A percentile compares a stretch with the other conserved stretches of the same genome.
Evolutionary conservation across 1,140 invertebrate species (phyloP).

Genomic region (Drosophila nasuta): DNA sequence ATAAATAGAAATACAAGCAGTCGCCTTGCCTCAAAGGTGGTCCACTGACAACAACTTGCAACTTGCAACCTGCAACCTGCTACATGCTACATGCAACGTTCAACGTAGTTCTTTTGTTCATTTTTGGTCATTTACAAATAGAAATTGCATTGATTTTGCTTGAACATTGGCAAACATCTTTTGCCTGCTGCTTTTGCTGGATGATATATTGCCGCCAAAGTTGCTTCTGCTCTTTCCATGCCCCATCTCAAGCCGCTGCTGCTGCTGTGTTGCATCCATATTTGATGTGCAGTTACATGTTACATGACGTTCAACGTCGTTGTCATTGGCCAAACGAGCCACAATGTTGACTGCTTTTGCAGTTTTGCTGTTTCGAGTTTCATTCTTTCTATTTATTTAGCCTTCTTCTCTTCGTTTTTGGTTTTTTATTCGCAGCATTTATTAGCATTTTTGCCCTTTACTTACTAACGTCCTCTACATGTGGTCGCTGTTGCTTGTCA

Average conservation of each 20-base stretch:
- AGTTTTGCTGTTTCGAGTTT: constrained; percentile 54
- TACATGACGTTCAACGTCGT: constrained; percentile 74
- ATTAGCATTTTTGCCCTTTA: constrained; percentile 82
- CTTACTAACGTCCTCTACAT: constrained; percentile 31
- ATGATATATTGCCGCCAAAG: constrained; percentile 79
- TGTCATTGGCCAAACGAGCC: constrained; percentile 63
- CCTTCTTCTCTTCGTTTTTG: constrained; percentile 17
- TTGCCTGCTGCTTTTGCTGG: constrained; percentile 30
- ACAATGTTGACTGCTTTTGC: constrained; percentile 50
- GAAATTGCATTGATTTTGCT: constrained; percentile 79
- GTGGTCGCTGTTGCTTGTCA: constrained; percentile 60
- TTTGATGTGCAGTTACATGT: constrained; percentile 77
- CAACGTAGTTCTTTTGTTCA: constrained; percentile 22
- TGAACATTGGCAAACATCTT: constrained; percentile 16
- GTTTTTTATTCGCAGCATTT: constrained; percentile 67
- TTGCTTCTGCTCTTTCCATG: not conserved
- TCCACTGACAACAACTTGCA: constrained; percentile 46
- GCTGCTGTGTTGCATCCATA: constrained; percentile 55
- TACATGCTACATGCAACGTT: constrained; percentile 19
- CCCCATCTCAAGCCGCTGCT: constrained; percentile 1
- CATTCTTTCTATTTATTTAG: constrained; percentile 44
- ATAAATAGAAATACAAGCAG: constrained; percentile 58
- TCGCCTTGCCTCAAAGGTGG: constrained; percentile 62
- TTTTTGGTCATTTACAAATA: constrained; percentile 83
- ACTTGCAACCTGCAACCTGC: constrained; percentile 17